Base-by-base conservation (phyloP, 2,113 vertebrate genomes). In the Eidolon helvum region DNA sequence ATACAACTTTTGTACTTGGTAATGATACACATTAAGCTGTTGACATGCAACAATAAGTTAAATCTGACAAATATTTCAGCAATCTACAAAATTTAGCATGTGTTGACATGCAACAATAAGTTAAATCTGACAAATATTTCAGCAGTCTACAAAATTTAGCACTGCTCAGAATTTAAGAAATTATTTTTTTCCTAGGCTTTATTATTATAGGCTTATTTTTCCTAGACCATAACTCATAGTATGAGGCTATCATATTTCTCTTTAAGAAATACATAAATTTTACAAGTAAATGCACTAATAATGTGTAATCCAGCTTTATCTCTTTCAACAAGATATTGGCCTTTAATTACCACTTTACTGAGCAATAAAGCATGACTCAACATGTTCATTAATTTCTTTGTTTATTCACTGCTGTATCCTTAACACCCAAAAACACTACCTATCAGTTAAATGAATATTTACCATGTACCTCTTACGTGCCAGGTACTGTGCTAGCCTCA, bases 301-400 rank as follows among this genome's bases (percentile, higher is more conserved):
- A 72, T 40, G 10, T 75, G 75, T n/a, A 79, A 90, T 43, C 45
- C 5, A 84, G 65, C 33, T 90, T 84, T 90, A 8, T 53, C 63
- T 86, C 59, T 91, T 18, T 43, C 74, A 74, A 53, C 8, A 53
- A 48, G 40, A 72, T 59, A 65, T 1, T 69, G 66, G 59, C 43
- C 45, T 92, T 91, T 50, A 75, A 65, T 33, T 71, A 92, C 35
- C 61, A 80, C 72, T 84, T 85, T 30, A 45, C 59, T 84, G 35
- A 91, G 71, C 55, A 82, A 95, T 87, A 93, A 90, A 95, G 74
- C 45, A 57, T 97, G 68, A 95, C 68, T 83, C 61, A 66, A 19
- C 35, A 28, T 33, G 21, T 75, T 80, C 50, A 57, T 77, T 91
- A 68, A 65, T 69, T 85, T 80, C 86, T 87, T 75, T 87, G 68